These are phyloP conservation scores for Halcyon leucocephala DNA, from an alignment of 2,797 vertebrate genomes.

Conservation along the genomic window DNA sequence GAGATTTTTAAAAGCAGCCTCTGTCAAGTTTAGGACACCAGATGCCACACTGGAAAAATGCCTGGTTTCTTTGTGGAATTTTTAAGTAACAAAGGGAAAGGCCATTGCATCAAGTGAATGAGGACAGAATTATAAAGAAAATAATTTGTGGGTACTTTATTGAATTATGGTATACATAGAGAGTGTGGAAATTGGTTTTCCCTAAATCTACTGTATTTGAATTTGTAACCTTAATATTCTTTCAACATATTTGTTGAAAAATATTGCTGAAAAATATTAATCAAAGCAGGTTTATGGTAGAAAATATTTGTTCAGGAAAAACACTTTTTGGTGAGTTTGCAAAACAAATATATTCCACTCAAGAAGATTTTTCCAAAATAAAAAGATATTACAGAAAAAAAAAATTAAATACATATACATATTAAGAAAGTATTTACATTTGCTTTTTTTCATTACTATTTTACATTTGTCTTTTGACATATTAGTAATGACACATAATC, in stretches of 20 bases:
- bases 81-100: neutral
- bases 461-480: neutral
- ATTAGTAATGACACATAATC: neutral
- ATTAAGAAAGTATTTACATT: neutral
- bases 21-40: neutral
- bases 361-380: neutral
- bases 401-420: neutral
- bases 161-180: neutral
- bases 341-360: neutral
- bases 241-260: neutral
- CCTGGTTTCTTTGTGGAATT: neutral
- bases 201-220: neutral
- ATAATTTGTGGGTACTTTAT: neutral
- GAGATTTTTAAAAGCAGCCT: neutral
- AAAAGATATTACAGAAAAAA: neutral
- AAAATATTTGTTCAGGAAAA: neutral
- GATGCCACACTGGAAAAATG: neutral
- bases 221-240: neutral
- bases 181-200: neutral
- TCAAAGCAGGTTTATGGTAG: neutral
- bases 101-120: neutral
- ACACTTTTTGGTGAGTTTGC: neutral
- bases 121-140: neutral
- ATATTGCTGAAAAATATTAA: neutral
- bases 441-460: neutral